Evolutionary conservation across 2,113 vertebrate genomes (phyloP), one percentile per base, ranked within the genome.

Genomic region (Talpa occidentalis): DNA sequence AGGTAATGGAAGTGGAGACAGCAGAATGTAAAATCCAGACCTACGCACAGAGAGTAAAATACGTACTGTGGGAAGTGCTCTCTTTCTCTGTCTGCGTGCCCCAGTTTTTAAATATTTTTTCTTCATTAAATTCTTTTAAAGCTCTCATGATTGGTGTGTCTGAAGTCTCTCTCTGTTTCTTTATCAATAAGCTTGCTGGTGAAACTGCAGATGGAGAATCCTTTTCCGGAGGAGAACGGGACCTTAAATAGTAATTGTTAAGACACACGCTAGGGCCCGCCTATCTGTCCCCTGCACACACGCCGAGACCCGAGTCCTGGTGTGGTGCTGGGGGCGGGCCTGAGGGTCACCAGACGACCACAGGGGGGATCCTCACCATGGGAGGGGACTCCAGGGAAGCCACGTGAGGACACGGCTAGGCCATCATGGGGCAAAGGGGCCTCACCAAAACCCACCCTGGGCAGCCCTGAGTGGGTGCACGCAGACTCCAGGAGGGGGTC

Each of bases 111-210:
- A 99, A 98, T 26, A 98, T 97, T 98, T 98, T 99, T 97, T 98
- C 98, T 97, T 99, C 99, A 97, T 99, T 99, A 89, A 99, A 98
- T 97, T 99, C 98, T 90, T 99, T 99, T 84, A 99, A 98, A 40
- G 99, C 99, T 97, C 98, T 99, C 98, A 99, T 98, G 96, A 99
- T 97, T 4, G 99, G 99, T 15, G 98, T 98, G 92, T 99, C 98
- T 37, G 98, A 96, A 14, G 94, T 89, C 6, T 98, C 98, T n/a
- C 87, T 96, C 19, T 99, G 98, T 66, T 98, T 98, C 60, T 97
- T 98, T 15, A 92, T 92, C 9, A 19, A 14, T 56, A 98, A 96
- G 93, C 96, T 96, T 82, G 95, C 59, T 81, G 97, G 84, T 54
- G 97, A 97, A n/a, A 82, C 95, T 88, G 95, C 97, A 80, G 90